Conservation (phyloP, 2,888 invertebrate species). For the Drosophila monieri region DNA sequence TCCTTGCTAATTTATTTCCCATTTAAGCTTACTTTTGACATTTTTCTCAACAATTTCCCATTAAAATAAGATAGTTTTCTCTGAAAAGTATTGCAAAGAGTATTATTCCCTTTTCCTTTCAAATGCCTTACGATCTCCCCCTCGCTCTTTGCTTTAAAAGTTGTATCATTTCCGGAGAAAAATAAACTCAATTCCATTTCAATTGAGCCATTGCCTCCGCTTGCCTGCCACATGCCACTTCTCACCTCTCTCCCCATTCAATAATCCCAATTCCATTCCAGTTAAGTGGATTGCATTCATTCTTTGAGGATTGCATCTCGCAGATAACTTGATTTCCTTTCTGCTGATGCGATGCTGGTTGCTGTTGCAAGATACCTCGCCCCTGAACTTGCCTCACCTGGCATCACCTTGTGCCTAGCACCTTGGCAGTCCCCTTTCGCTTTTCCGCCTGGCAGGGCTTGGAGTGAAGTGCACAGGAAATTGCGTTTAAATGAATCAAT, state of each 20-base stretch:
- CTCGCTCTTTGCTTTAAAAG: too few species aligned
- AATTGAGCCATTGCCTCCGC: conserved; percentile 7
- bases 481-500: conserved; percentile 67
- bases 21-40: too few species aligned
- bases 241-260: conserved; percentile 12
- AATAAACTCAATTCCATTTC: conserved; percentile 1
- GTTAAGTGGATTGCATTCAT: conserved; percentile 35
- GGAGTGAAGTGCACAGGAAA: conserved; percentile 59
- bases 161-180: too few species aligned
- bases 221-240: not conserved
- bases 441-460: conserved; percentile 3
- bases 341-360: not conserved
- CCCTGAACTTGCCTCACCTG: not conserved
- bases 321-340: conserved; percentile 39
- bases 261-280: conserved; percentile 30
- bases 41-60: too few species aligned
- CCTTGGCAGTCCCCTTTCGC: conserved; percentile 1
- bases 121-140: too few species aligned
- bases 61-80: too few species aligned
- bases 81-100: too few species aligned
- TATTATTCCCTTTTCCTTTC: too few species aligned
- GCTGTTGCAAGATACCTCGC: conserved; percentile 1
- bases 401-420: not conserved
- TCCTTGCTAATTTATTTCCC: too few species aligned
- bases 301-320: conserved; percentile 30